These are phyloP conservation scores for Conistra vaccinii DNA, from an alignment of 2,888 invertebrate species.

Conservation along the genomic window DNA sequence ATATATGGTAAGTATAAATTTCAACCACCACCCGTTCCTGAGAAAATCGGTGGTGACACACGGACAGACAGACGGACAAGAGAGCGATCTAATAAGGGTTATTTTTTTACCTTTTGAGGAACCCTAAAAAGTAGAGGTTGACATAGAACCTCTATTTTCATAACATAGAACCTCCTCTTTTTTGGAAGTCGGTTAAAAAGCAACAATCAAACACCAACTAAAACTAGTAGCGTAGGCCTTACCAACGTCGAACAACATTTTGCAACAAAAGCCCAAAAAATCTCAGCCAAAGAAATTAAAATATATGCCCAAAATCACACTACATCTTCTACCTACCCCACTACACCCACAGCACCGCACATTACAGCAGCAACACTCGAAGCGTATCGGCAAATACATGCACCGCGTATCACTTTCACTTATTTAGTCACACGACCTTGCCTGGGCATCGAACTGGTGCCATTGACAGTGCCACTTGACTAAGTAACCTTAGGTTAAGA, in stretches of 20 bases:
- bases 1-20: too few species aligned
- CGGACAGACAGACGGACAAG: too few species aligned
- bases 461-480: slow-evolving; percentile 65
- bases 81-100: too few species aligned
- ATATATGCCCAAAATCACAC: neutral
- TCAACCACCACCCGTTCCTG: too few species aligned
- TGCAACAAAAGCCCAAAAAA: neutral
- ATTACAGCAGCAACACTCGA: slow-evolving; percentile 25
- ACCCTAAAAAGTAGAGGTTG: too few species aligned
- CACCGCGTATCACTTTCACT: slow-evolving; percentile 61
- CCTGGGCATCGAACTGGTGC: slow-evolving; percentile 63
- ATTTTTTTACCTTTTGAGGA: too few species aligned
- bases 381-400: slow-evolving; percentile 42
- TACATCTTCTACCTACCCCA: slow-evolving; percentile 4
- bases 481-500: slow-evolving; percentile 40
- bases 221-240: neutral
- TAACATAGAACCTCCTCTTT: too few species aligned
- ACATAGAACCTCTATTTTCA: too few species aligned
- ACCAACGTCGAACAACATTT: neutral
- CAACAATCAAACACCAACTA: too few species aligned
- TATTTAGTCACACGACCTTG: slow-evolving; percentile 64
- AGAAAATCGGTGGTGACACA: too few species aligned
- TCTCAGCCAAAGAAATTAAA: neutral
- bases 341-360: neutral
- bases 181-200: too few species aligned